These are phyloP conservation scores for Pantherophis vulpinus DNA, from an alignment of 2,797 vertebrate genomes.

Conservation along the genomic window DNA sequence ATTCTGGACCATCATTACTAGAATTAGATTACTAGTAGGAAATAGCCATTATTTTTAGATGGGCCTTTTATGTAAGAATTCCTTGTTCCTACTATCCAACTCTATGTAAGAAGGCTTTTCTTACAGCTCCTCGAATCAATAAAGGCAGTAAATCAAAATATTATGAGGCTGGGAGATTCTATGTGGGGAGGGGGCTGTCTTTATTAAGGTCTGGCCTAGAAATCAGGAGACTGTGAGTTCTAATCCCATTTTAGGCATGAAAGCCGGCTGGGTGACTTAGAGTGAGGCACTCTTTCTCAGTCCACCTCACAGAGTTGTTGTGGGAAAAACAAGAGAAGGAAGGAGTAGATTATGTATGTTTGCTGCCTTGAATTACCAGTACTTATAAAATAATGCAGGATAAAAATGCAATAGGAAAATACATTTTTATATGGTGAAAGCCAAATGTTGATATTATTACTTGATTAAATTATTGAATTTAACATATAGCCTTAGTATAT, in stretches of 20 bases:
- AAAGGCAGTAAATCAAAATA: background rate
- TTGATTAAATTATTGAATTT: background rate
- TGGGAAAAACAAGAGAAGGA: background rate
- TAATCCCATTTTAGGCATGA: background rate
- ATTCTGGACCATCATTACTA: conserved; percentile 54
- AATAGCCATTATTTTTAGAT: background rate
- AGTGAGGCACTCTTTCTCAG: background rate
- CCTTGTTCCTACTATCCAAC: conserved; percentile 8
- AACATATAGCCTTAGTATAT: background rate
- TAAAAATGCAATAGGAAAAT: background rate
- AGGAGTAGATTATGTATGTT: background rate
- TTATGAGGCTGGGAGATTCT: background rate
- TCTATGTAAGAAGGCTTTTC: background rate
- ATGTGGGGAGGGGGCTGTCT: background rate
- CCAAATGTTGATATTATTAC: background rate
- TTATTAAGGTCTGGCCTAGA: background rate
- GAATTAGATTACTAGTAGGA: conserved; percentile 49
- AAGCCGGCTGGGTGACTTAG: background rate
- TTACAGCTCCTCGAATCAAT: background rate
- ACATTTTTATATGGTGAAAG: background rate
- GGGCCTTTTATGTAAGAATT: conserved; percentile 20
- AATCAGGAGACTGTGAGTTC: background rate
- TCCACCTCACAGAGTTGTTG: background rate
- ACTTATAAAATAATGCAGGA: background rate
- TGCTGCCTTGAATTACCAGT: background rate